Evolutionary conservation across 2,113 vertebrate species (phyloP).

Genomic region (Rhineura floridana): DNA sequence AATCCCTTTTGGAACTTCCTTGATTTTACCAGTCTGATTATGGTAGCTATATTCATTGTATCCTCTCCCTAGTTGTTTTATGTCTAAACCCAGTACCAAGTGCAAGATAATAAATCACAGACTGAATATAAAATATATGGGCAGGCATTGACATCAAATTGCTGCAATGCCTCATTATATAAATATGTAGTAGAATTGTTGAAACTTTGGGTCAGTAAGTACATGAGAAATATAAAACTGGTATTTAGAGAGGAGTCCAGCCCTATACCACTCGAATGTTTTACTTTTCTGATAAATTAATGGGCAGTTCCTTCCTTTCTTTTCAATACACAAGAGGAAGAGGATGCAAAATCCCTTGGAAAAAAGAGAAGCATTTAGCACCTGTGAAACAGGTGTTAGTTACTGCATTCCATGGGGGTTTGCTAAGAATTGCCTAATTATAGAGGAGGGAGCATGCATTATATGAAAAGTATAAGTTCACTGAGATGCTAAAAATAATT

Average conservation of each 20-base stretch:
- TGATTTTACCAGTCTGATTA: not conserved
- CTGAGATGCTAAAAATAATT: slow-evolving; percentile 35
- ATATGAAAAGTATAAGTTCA: slow-evolving; percentile 37
- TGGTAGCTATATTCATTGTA: not conserved
- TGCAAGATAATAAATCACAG: not conserved
- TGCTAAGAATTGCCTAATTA: slow-evolving; percentile 18
- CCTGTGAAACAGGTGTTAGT: slow-evolving; percentile 44
- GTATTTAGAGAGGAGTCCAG: not conserved
- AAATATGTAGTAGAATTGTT: not conserved
- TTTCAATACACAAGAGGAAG: not conserved
- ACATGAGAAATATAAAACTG: not conserved
- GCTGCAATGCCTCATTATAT: not conserved
- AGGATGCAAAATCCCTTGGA: not conserved
- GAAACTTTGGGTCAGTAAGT: not conserved
- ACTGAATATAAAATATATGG: not conserved
- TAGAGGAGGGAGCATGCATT: slow-evolving; percentile 44
- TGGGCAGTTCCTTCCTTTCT: not conserved
- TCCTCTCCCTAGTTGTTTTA: not conserved
- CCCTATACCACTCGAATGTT: not conserved
- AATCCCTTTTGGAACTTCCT: not conserved
- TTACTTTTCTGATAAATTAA: not conserved
- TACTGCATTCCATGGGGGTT: slow-evolving; percentile 35
- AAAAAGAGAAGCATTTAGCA: slow-evolving; percentile 5
- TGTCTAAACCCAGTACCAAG: not conserved
- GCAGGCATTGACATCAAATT: not conserved